These are phyloP conservation scores for Chelonia mydas DNA, from an alignment of 2,797 vertebrate genomes.

Conservation along the genomic window DNA sequence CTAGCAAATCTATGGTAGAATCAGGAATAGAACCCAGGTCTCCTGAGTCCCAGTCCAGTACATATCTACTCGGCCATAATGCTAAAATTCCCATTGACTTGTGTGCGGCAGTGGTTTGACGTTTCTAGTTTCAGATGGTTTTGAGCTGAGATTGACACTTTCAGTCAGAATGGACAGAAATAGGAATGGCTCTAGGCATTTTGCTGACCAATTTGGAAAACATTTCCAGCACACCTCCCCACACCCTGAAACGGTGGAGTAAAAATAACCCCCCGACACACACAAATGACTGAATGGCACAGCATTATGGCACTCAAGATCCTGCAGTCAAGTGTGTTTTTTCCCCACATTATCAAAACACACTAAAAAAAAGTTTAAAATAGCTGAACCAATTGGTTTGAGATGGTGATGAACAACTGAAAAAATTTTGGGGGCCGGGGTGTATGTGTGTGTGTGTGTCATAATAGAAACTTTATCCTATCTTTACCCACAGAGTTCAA, in stretches of 20 bases:
- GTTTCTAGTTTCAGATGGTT: background rate
- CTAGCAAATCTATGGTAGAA: rapidly evolving
- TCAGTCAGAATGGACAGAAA: background rate
- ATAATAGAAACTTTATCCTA: background rate
- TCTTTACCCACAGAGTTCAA: background rate
- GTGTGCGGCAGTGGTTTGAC: background rate
- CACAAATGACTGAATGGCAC: background rate
- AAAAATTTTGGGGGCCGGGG: background rate
- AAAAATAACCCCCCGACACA: background rate
- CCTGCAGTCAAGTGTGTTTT: background rate
- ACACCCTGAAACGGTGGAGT: too few species aligned
- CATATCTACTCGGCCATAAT: background rate
- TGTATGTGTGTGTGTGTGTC: background rate
- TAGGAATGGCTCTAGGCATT: background rate
- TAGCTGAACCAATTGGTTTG: background rate
- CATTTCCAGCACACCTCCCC: background rate
- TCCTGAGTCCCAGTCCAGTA: background rate
- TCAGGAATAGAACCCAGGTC: background rate
- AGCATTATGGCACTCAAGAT: background rate
- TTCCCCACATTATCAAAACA: background rate
- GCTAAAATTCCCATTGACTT: background rate
- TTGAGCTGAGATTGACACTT: background rate
- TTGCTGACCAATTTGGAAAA: background rate
- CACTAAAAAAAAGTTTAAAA: background rate
- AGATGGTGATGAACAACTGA: background rate